phyloP scores from a whole-genome alignment of 2,888 invertebrate species.

The Steromphala cineraria region DNA sequence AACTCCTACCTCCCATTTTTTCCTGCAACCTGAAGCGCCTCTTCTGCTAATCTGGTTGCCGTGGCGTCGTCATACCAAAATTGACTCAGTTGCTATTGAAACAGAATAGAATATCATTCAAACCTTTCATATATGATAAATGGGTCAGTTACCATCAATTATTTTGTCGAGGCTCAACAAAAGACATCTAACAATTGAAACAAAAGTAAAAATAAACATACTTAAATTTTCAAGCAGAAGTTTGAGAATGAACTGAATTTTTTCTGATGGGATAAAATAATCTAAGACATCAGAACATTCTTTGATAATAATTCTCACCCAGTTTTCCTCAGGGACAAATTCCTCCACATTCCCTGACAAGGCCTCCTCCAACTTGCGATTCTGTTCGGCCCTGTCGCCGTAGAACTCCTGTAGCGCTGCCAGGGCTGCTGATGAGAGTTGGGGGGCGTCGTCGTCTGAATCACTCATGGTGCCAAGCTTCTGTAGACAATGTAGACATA shows the following conservation, averaged over 20 bases:
- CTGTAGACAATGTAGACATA: too few relatives aligned
- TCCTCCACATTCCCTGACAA: slow-evolving; percentile 36
- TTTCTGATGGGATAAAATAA: not conserved
- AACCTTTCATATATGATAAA: too few relatives aligned
- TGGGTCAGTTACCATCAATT: too few relatives aligned
- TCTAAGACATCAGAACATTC: not conserved
- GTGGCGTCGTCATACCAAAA: slow-evolving; percentile 96
- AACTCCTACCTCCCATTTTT: slow-evolving; percentile 77
- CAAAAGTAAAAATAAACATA: too few relatives aligned
- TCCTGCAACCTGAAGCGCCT: slow-evolving; percentile 80
- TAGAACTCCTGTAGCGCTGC: slow-evolving; percentile 69
- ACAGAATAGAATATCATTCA: not conserved
- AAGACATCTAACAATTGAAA: too few relatives aligned
- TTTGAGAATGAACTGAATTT: not conserved
- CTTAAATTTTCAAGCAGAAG: too few relatives aligned
- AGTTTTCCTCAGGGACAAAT: slow-evolving; percentile 51
- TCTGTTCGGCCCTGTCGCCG: slow-evolving; percentile 45
- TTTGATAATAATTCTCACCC: slow-evolving; percentile 46
- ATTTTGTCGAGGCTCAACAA: too few relatives aligned
- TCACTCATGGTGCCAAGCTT: slow-evolving; percentile 34
- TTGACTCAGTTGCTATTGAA: slow-evolving; percentile 90
- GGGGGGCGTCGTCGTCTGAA: slow-evolving; percentile 52
- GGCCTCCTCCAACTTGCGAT: slow-evolving; percentile 42
- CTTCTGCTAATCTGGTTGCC: slow-evolving; percentile 82
- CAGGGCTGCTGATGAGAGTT: slow-evolving; percentile 55